phyloP scores from a whole-genome alignment of 2,113 vertebrate species.

The Geococcyx californianus region DNA sequence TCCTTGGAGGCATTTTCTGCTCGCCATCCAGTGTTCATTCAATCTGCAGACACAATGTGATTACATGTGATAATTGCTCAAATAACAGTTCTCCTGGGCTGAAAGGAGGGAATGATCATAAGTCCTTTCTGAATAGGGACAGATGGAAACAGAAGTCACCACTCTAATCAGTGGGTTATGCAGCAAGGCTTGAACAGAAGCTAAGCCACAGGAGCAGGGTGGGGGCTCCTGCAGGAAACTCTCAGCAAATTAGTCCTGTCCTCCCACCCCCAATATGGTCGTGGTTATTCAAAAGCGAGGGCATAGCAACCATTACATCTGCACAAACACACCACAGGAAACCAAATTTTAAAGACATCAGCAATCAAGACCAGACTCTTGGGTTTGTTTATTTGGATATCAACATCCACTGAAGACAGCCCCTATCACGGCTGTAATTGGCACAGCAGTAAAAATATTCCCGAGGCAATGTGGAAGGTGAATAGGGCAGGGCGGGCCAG shows the following conservation, averaged over 20 bases:
- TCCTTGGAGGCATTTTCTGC: neutral
- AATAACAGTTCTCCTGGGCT: neutral
- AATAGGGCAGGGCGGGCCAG: conserved; percentile 7
- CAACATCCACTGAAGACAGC: neutral
- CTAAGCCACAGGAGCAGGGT: neutral
- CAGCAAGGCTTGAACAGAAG: neutral
- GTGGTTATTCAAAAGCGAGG: neutral
- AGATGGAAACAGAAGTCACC: neutral
- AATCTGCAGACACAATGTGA: neutral
- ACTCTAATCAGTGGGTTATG: neutral
- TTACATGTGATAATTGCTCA: neutral
- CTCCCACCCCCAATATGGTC: neutral
- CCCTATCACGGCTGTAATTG: neutral
- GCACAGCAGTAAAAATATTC: neutral
- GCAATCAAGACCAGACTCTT: conserved; percentile 38
- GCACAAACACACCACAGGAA: conserved; percentile 50
- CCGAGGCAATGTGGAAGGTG: neutral
- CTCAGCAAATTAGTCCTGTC: neutral
- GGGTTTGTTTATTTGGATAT: conserved; percentile 24
- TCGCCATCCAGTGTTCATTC: rapidly evolving
- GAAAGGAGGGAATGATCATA: neutral
- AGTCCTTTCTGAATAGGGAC: neutral
- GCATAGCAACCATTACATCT: conserved; percentile 29
- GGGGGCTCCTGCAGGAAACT: neutral
- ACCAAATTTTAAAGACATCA: conserved; percentile 11